These are phyloP conservation scores for Fissipunctia ypsillon DNA, from an alignment of 2,888 invertebrate species.

Conservation along the genomic window DNA sequence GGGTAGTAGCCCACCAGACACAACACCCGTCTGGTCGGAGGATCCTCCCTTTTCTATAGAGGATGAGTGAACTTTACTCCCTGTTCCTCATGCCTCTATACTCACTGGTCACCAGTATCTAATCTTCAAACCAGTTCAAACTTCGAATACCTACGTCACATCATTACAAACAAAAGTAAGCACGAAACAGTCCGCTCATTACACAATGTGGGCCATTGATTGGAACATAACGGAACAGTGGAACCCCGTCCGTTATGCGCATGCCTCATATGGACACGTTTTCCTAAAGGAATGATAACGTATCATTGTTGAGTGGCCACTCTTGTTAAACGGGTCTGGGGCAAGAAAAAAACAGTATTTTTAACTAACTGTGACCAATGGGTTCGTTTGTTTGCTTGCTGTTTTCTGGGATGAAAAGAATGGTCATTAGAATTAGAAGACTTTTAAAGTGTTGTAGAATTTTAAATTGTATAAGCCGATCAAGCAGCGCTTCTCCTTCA, in stretches of 20 bases:
- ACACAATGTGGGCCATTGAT: constrained; percentile 37
- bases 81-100: too few species aligned
- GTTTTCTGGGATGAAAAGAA: neutral
- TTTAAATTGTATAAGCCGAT: neutral
- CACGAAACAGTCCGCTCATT: constrained; percentile 14
- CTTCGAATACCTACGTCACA: neutral
- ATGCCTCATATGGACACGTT: constrained; percentile 40
- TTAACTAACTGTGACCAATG: neutral
- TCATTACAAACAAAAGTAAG: constrained; percentile 7
- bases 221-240: constrained; percentile 44
- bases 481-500: too few species aligned
- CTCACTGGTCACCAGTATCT: too few species aligned
- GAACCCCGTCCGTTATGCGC: constrained; percentile 37
- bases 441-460: neutral
- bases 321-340: constrained; percentile 11
- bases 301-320: constrained; percentile 17
- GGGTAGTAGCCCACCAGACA: too few species aligned
- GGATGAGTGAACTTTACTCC: too few species aligned
- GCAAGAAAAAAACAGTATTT: neutral
- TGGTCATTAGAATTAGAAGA: neutral
- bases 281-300: constrained; percentile 25
- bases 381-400: neutral
- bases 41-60: too few species aligned
- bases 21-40: too few species aligned
- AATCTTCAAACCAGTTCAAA: too few species aligned